Evolutionary conservation across 2,888 invertebrate species (phyloP), one percentile per base, ranked within the genome.

Genomic region (Cephonodes hylas): DNA sequence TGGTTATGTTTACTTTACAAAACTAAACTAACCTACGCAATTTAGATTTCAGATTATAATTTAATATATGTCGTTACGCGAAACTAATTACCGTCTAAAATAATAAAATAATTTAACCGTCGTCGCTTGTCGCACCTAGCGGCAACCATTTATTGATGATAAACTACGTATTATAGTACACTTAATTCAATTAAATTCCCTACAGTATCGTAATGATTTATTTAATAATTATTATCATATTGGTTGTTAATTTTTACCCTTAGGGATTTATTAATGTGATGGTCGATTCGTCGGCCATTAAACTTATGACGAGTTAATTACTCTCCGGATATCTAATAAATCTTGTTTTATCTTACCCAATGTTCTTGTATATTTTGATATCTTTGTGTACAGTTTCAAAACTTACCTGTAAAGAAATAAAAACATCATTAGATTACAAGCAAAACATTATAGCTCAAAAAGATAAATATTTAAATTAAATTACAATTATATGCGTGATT

Each of bases 351-450:
- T 53, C 53, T 53, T 53, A 53, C 53, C n/a, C 42, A 27, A 46
- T 3, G 1, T 42, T 7, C 20, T 42, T 27, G 18, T 1, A 2
- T 25, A 6, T 31, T 3, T 22, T 27, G 1, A n/a, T 22, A 3
- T 6, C 6, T 0, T 0, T 38, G 20, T 27, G 23, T 2, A 1
- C 31, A 13, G 34, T 20, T 23, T n/a, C 31, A 4, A 7, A 23
- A 61, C 83, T 83, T 83, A 83, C 83, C 82, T 83, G 79, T n/a
- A 75, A 79, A 70, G 7, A 70, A 74, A 67, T 74, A 31, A 66
- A n/a, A 42, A 42, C 20, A 22, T n/a, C 25, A 59, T 46, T 44
- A 38, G 38, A 45, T 27, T n/a, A 58, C 15, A 10, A 46, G 31
- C 31, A 34, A 60, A 31, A 13, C 18, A 25, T 7, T n/a, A 45